Evolutionary conservation across 2,113 vertebrate genomes (phyloP).

Genomic region (Phaetusa simplex): DNA sequence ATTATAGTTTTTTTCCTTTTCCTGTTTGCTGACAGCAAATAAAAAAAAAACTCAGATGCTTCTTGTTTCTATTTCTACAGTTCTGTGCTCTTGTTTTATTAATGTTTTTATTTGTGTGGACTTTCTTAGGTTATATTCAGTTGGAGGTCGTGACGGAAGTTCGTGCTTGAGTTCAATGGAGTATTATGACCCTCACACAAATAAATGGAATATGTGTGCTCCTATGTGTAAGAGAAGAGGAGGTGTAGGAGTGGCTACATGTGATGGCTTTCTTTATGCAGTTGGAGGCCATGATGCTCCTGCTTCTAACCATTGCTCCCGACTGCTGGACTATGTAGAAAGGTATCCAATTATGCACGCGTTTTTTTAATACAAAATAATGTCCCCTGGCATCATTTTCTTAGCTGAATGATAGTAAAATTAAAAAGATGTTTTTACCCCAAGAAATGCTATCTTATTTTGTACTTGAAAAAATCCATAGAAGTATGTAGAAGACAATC

Average conservation of each 20-base stretch:
- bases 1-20: not conserved
- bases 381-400: not conserved
- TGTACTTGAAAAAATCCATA: not conserved
- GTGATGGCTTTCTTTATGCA: slow-evolving; percentile 80
- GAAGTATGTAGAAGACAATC: not conserved
- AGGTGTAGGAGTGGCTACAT: slow-evolving; percentile 80
- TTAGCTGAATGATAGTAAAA: not conserved
- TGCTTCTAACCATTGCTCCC: slow-evolving; percentile 80
- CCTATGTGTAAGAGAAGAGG: slow-evolving; percentile 84
- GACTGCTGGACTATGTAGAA: slow-evolving; percentile 80
- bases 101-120: not conserved
- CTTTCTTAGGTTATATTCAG: slow-evolving; percentile 78
- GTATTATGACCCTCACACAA: slow-evolving; percentile 83
- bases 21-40: not conserved
- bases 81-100: not conserved
- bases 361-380: not conserved
- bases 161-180: slow-evolving; percentile 84
- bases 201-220: slow-evolving; percentile 82
- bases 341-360: slow-evolving; percentile 54
- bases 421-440: not conserved
- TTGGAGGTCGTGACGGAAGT: slow-evolving; percentile 81
- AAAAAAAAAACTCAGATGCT: not conserved
- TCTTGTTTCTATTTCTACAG: not conserved
- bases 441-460: not conserved
- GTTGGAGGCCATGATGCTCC: slow-evolving; percentile 82